Base-by-base conservation (phyloP, 1,140 invertebrate genomes). In the Drosophila punjabiensis region DNA sequence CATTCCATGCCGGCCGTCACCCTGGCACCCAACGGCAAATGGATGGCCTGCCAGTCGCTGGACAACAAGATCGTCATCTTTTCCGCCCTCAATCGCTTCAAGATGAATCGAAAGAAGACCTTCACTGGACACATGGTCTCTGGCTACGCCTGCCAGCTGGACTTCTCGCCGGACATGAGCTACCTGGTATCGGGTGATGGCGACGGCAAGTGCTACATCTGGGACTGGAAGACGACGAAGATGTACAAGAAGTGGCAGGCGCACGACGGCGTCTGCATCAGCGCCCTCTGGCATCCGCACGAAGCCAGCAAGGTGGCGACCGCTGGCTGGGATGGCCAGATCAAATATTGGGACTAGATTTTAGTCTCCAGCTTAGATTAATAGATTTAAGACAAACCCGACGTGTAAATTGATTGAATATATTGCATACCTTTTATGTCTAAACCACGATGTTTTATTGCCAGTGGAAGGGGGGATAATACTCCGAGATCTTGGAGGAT, bases 181-280 rank as follows among this genome's bases (percentile, higher is more conserved):
- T 99, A 99, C 93, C 94, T 99, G 33, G 96, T 99, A 30, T 99
- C 98, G 1, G 99, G 99, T n/a, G 99, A 99, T 94, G 99, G 98
- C 6, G 99, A 99, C 94, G 99, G 99, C 3, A 99, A 99, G 94
- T 96, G 98, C 79, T 99, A 98, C 93, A 96, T 99, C 39, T 99
- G 99, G 99, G 99, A 99, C 93, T 99, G 99, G 99, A 99, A 99
- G 93, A 99, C 98, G 0, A 99, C 98, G 41, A 98, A 99, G 94
- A 94, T 99, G 52, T 99, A 98, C 93, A 98, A 97, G 92, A 99
- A 99, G 92, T 99, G 98, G 97, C 99, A 99, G 94, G 99, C 99
- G 1, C 99, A 99, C 93, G 98, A 99, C 80, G 97, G 97, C 77
- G 98, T 99, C 2, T 99, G 99, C 93, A 99, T 99, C 53, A 95